Percentiles rank a stretch among this genome's conserved stretches.
phyloP scores from a whole-genome alignment of 2,888 invertebrate species.

The Latheticus oryzae region DNA sequence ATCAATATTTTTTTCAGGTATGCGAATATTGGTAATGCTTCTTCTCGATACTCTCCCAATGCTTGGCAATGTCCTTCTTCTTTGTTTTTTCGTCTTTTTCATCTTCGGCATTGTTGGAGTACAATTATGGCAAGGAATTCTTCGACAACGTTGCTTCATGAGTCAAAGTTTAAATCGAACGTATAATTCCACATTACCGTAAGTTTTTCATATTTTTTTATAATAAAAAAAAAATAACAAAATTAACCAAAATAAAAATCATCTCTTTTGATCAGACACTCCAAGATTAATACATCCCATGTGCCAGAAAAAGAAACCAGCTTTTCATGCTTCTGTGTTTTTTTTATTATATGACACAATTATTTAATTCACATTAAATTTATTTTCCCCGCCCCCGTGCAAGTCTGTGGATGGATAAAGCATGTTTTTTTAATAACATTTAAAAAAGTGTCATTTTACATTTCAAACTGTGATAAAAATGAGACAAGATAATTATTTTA shows the following conservation, averaged over 20 bases:
- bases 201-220: constrained; percentile 72
- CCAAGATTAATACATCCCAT: constrained; percentile 23
- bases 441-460: too few species aligned
- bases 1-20: constrained; percentile 80
- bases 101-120: constrained; percentile 99
- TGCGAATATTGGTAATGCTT: constrained; percentile 98
- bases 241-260: too few species aligned
- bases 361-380: too few species aligned
- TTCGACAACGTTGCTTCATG: constrained; percentile 93
- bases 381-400: constrained; percentile 9
- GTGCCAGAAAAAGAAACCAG: constrained; percentile 28
- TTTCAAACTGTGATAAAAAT: constrained; percentile 33
- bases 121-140: constrained; percentile 98
- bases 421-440: constrained; percentile 11
- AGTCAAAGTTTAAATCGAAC: constrained; percentile 47
- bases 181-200: constrained; percentile 73
- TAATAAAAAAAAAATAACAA: too few species aligned
- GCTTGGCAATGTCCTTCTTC: constrained; percentile 97
- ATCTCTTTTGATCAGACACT: constrained; percentile 27
- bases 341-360: constrained; percentile 3
- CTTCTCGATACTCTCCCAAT: constrained; percentile 98
- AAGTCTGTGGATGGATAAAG: constrained; percentile 18
- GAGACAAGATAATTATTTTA: constrained; percentile 12
- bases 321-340: constrained; percentile 24
- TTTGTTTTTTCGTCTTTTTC: constrained; percentile 99